Conservation (phyloP, 2,797 vertebrate species). For the Geotrypetes seraphini region DNA sequence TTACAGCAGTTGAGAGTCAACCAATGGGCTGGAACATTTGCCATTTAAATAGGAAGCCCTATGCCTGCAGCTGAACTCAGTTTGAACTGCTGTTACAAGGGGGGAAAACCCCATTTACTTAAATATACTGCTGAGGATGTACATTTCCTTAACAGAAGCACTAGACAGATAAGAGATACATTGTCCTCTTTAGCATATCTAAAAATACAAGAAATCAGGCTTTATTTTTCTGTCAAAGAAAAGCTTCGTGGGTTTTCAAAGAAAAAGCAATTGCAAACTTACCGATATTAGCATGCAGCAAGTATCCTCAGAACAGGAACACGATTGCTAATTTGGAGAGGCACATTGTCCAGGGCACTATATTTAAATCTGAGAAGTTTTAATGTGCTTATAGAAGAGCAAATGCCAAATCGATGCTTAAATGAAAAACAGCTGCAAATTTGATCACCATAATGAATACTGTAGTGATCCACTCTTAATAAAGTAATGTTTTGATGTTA, state of each 20-base stretch:
- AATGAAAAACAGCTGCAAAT: constrained; percentile 15
- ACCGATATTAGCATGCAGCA: constrained; percentile 16
- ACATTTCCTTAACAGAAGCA: constrained; percentile 13
- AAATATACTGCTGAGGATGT: constrained; percentile 35
- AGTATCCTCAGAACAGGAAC: constrained; percentile 15
- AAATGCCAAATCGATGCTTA: constrained; percentile 9
- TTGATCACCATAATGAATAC: constrained; percentile 29
- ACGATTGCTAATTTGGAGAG: constrained; percentile 2
- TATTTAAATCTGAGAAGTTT: constrained; percentile 23
- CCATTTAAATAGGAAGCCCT: constrained; percentile 43
- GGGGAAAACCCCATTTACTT: constrained; percentile 35
- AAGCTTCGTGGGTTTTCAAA: background rate
- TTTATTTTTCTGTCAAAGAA: constrained; percentile 2
- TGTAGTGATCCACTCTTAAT: constrained; percentile 13
- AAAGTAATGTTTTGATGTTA: constrained; percentile 9
- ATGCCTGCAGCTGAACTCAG: constrained; percentile 33
- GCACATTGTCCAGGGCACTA: constrained; percentile 21
- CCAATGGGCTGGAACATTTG: constrained; percentile 35
- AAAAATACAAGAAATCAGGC: constrained; percentile 18
- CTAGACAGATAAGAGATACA: constrained; percentile 18
- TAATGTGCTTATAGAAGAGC: constrained; percentile 4
- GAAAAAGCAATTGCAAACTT: constrained; percentile 13
- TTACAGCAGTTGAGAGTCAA: constrained; percentile 37
- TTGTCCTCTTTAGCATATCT: constrained; percentile 6
- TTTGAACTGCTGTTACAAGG: constrained; percentile 28